Percentiles rank a stretch among this genome's conserved stretches.
phyloP scores from a whole-genome alignment of 2,113 vertebrate genomes.

The Gymnobelideus leadbeateri region DNA sequence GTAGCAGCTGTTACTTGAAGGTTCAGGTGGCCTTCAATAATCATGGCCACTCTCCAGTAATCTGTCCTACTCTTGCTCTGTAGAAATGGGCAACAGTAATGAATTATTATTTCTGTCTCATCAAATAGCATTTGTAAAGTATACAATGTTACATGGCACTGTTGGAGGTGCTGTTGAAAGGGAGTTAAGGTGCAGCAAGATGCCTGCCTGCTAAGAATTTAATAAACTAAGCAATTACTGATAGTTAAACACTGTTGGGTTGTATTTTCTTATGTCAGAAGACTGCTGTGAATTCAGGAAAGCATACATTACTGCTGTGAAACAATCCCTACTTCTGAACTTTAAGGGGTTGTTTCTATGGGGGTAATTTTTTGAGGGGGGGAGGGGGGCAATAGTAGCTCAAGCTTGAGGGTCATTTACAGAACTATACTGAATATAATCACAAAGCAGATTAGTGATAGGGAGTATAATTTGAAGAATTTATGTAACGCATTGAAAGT shows the following conservation, averaged over 20 bases:
- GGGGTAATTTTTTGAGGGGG: background rate
- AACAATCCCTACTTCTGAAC: background rate
- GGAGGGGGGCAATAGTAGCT: background rate
- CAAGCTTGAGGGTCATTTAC: background rate
- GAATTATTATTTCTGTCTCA: constrained; percentile 10
- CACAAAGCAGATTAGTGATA: constrained; percentile 45
- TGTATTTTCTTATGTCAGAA: background rate
- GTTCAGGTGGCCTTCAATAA: constrained; percentile 5
- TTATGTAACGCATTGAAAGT: constrained; percentile 52
- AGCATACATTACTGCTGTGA: background rate
- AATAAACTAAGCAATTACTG: constrained; percentile 21
- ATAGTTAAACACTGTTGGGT: background rate
- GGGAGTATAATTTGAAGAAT: constrained; percentile 51
- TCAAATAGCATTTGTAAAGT: constrained; percentile 19
- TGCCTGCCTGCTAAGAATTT: background rate
- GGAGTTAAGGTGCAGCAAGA: constrained; percentile 1
- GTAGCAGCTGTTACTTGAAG: constrained; percentile 13
- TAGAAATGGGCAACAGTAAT: background rate
- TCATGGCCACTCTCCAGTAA: constrained; percentile 38
- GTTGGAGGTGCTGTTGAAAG: background rate
- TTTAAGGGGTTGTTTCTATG: background rate
- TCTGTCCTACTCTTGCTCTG: constrained; percentile 27
- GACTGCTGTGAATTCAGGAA: constrained; percentile 26
- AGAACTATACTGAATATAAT: background rate
- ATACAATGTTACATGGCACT: background rate